Conservation (phyloP, 1,140 invertebrate genomes). For the Tetramorium simillimum region DNA sequence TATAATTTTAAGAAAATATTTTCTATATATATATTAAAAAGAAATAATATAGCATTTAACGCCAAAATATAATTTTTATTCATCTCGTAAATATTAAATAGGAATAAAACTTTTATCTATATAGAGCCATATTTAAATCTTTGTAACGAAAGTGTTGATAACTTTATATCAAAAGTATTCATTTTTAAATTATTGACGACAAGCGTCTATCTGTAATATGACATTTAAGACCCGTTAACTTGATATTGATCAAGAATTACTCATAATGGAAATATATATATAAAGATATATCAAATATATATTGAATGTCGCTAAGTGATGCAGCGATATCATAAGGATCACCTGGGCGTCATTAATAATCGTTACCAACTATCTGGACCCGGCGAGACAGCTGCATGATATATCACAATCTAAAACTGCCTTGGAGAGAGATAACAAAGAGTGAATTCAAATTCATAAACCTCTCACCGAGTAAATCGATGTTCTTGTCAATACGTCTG, state of each 20-base stretch:
- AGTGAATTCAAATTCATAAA: constrained; percentile 49
- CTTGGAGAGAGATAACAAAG: constrained; percentile 25
- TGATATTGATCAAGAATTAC: constrained; percentile 4
- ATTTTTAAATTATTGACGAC: neutral
- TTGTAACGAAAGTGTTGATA: neutral
- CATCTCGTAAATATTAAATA: neutral
- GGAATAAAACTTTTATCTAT: neutral
- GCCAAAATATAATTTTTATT: neutral
- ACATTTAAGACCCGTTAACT: neutral
- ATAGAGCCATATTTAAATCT: neutral
- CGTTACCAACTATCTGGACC: constrained; percentile 48
- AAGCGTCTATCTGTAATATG: neutral
- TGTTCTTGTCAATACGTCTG: constrained; percentile 56
- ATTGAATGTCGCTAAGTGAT: constrained; percentile 46
- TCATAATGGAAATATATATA: neutral
- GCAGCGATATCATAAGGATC: constrained; percentile 45
- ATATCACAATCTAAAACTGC: constrained; percentile 49
- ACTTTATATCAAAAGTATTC: neutral
- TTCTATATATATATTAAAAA: neutral
- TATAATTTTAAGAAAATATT: neutral
- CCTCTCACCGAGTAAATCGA: constrained; percentile 35
- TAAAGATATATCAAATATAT: constrained; percentile 7
- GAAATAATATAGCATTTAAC: neutral
- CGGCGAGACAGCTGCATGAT: constrained; percentile 46
- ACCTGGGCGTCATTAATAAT: constrained; percentile 44